These are phyloP conservation scores for Rhinatrema bivittatum DNA, from an alignment of 2,797 vertebrate genomes.

Conservation along the genomic window DNA sequence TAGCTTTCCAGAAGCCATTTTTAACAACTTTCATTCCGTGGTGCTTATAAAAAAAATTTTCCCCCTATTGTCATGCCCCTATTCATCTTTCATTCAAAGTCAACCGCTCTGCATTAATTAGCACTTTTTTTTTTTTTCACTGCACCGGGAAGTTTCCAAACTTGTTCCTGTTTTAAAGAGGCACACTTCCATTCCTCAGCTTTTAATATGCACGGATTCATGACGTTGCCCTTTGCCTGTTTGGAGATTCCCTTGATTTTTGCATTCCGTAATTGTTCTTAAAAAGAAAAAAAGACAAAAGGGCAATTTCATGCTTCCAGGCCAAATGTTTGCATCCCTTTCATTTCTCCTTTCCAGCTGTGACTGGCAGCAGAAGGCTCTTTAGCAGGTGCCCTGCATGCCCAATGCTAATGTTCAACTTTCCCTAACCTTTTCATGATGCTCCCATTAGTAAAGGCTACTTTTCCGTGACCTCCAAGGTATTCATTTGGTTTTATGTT, in stretches of 20 bases:
- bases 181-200: slow-evolving; percentile 60
- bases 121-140: slow-evolving; percentile 64
- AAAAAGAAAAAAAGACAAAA: slow-evolving; percentile 55
- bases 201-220: slow-evolving; percentile 68
- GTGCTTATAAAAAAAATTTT: slow-evolving; percentile 44
- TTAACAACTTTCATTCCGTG: slow-evolving; percentile 62
- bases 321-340: slow-evolving; percentile 66
- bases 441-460: slow-evolving; percentile 38
- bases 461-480: slow-evolving; percentile 13
- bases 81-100: slow-evolving; percentile 70
- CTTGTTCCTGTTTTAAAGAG: slow-evolving; percentile 63
- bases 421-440: slow-evolving; percentile 60
- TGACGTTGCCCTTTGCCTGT: slow-evolving; percentile 51
- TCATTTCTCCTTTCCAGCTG: slow-evolving; percentile 68
- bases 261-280: slow-evolving; percentile 72
- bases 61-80: slow-evolving; percentile 59
- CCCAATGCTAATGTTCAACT: slow-evolving; percentile 68
- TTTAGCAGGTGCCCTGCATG: slow-evolving; percentile 66
- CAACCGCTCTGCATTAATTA: slow-evolving; percentile 75
- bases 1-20: slow-evolving; percentile 59
- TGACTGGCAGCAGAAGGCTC: slow-evolving; percentile 55
- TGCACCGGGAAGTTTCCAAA: slow-evolving; percentile 55
- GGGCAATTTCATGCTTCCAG: slow-evolving; percentile 57
- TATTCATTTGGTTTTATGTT: fast-evolving
- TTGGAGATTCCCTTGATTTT: slow-evolving; percentile 56